Conservation (phyloP, 2,113 vertebrate species). For the Mungos mungo region DNA sequence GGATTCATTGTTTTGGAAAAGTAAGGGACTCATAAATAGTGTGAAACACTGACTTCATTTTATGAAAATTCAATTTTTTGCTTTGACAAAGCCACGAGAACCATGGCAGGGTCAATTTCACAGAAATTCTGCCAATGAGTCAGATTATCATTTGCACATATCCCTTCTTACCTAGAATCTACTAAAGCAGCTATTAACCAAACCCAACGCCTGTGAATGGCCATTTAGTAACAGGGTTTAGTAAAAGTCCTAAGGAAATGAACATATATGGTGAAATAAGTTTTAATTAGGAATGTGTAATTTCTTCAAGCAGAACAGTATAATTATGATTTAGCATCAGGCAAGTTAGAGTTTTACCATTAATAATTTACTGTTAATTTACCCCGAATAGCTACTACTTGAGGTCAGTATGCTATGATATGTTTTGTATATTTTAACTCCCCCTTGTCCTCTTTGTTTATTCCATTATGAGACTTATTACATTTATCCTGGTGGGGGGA, state of each 20-base stretch:
- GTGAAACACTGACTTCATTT: conserved; percentile 53
- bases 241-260: conserved; percentile 27
- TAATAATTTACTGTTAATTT: conserved; percentile 55
- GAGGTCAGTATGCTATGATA: conserved; percentile 33
- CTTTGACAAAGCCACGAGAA: conserved; percentile 63
- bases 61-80: conserved; percentile 33
- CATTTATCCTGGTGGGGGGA: background rate
- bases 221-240: conserved; percentile 45
- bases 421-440: conserved; percentile 53
- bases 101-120: conserved; percentile 36
- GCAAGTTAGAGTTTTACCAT: conserved; percentile 17
- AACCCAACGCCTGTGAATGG: conserved; percentile 24
- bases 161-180: background rate
- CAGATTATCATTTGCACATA: conserved; percentile 27
- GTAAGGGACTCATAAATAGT: conserved; percentile 40
- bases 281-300: conserved; percentile 53
- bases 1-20: conserved; percentile 66
- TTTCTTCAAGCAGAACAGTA: conserved; percentile 48
- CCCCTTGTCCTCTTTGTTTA: background rate
- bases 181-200: conserved; percentile 52
- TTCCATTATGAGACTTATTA: background rate
- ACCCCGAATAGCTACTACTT: background rate
- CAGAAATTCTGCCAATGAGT: conserved; percentile 58
- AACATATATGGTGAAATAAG: conserved; percentile 40
- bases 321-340: conserved; percentile 49